A percentile compares a stretch with the other conserved stretches of the same genome.
Conservation (phyloP, 2,888 invertebrate species). For the Parnassius smintheus region DNA sequence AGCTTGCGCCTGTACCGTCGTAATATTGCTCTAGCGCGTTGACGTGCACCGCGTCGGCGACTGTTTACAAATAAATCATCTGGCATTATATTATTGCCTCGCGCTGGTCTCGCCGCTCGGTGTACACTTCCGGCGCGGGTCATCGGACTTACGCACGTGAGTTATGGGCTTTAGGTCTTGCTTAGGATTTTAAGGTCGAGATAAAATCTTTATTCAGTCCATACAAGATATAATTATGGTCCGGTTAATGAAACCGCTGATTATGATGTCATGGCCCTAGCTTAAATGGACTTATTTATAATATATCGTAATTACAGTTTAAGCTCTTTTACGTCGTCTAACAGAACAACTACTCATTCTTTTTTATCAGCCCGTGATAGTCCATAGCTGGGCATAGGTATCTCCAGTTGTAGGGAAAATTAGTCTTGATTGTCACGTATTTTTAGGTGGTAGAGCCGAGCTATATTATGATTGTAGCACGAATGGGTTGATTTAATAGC, state of each 20-base stretch:
- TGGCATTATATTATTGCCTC: slow-evolving; percentile 37
- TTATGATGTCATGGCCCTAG: slow-evolving; percentile 17
- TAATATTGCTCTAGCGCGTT: slow-evolving; percentile 61
- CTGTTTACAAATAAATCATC: slow-evolving; percentile 80
- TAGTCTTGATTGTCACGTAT: too few species aligned
- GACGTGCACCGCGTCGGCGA: slow-evolving; percentile 53
- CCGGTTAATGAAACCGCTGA: slow-evolving; percentile 4
- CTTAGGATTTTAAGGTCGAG: slow-evolving; percentile 23
- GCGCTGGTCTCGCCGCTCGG: slow-evolving; percentile 22
- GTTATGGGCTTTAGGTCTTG: slow-evolving; percentile 22
- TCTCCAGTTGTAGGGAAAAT: too few species aligned
- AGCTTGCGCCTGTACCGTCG: slow-evolving; percentile 27
- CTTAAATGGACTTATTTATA: background rate
- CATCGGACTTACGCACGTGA: slow-evolving; percentile 25
- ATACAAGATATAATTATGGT: slow-evolving; percentile 14
- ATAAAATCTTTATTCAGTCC: slow-evolving; percentile 18
- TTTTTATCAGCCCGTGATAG: too few species aligned
- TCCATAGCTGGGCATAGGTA: too few species aligned
- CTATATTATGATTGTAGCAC: too few species aligned
- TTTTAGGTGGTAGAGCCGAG: too few species aligned
- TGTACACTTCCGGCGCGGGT: slow-evolving; percentile 27
- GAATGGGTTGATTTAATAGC: too few species aligned
- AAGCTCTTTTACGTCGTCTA: too few species aligned
- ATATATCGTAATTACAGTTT: too few species aligned
- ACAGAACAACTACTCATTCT: too few species aligned